A percentile compares a stretch with the other conserved stretches of the same genome.
Conservation (phyloP, 2,888 invertebrate genomes). For the Protonemura montana region DNA sequence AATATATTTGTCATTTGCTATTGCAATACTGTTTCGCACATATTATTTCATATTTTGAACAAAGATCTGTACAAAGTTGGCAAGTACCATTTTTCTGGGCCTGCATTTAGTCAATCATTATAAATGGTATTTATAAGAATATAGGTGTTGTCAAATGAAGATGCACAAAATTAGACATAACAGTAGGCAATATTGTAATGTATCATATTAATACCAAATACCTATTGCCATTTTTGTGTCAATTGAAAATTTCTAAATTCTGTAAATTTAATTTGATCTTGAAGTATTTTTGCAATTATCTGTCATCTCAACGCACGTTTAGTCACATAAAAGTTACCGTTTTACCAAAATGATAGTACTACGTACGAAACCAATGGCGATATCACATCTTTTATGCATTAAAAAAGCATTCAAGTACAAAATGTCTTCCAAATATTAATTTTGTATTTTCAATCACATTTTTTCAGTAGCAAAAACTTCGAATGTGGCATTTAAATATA, state of each 20-base stretch:
- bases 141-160: background rate
- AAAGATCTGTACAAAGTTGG: background rate
- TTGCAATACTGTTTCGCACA: slow-evolving; percentile 12
- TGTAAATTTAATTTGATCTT: slow-evolving; percentile 7
- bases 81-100: slow-evolving; percentile 3
- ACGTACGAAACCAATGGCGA: background rate
- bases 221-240: slow-evolving; percentile 1
- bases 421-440: background rate
- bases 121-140: slow-evolving; percentile 7
- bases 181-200: background rate
- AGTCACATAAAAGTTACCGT: slow-evolving; percentile 5
- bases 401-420: slow-evolving; percentile 28
- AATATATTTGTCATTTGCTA: background rate
- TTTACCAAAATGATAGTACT: slow-evolving; percentile 1
- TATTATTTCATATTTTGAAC: slow-evolving; percentile 12
- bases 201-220: slow-evolving; percentile 12
- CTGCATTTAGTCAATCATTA: slow-evolving; percentile 5
- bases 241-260: background rate
- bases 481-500: no score
- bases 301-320: slow-evolving; percentile 7
- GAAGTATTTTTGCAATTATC: background rate
- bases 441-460: slow-evolving; percentile 19
- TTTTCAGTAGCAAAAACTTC: no score
- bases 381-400: slow-evolving; percentile 12
- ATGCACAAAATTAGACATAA: background rate